Conservation (phyloP, 2,888 invertebrate species). For the Meloe dianella region DNA sequence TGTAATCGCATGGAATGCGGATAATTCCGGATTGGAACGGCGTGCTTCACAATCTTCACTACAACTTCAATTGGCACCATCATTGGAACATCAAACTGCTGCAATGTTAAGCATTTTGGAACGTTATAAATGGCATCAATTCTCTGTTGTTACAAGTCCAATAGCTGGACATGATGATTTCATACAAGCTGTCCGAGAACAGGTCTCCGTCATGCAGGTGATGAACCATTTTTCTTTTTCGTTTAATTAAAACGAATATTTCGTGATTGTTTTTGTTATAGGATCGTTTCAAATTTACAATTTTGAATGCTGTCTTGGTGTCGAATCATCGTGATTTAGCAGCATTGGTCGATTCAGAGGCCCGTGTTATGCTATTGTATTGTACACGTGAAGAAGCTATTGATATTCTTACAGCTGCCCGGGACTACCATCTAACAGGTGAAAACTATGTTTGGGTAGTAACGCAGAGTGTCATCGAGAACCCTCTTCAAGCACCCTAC, state of each 20-base stretch:
- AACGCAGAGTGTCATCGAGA: constrained; percentile 90
- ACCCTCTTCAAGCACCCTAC: constrained; percentile 73
- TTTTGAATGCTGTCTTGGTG: constrained; percentile 84
- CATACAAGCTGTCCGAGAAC: constrained; percentile 89
- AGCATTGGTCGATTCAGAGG: constrained; percentile 86
- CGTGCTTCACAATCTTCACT: constrained; percentile 84
- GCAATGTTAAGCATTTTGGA: constrained; percentile 95
- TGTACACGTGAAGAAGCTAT: constrained; percentile 88
- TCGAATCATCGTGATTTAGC: constrained; percentile 78
- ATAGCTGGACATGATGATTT: constrained; percentile 96
- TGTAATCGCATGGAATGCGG: constrained; percentile 97
- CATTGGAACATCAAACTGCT: constrained; percentile 94
- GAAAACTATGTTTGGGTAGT: constrained; percentile 98
- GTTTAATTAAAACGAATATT: too few relatives aligned
- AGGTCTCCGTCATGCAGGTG: constrained; percentile 84
- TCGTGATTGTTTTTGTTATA: constrained; percentile 47
- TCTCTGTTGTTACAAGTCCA: constrained; percentile 91
- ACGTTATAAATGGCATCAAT: constrained; percentile 96
- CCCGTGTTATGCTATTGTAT: constrained; percentile 90
- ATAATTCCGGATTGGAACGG: constrained; percentile 84
- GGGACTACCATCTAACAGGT: constrained; percentile 78
- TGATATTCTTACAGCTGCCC: constrained; percentile 78
- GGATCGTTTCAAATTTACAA: constrained; percentile 79
- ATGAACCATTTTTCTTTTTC: constrained; percentile 35
- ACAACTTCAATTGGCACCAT: constrained; percentile 93